Evolutionary conservation across 1,140 invertebrate genomes (phyloP), one percentile per base, ranked within the genome.

Genomic region (Drosophila oshimai): DNA sequence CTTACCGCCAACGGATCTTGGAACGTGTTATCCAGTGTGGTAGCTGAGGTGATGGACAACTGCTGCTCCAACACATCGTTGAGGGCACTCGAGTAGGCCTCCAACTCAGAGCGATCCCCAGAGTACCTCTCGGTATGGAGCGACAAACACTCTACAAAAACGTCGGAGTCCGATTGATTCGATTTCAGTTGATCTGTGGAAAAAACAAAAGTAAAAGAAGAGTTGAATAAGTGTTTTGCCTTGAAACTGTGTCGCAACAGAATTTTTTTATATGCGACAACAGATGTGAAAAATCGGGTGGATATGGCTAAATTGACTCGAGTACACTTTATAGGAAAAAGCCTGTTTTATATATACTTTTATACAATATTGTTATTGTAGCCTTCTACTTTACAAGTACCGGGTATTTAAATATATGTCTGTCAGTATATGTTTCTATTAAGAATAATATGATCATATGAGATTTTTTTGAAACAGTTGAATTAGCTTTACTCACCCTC

Each of bases 71-170:
- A 29, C 3, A 76, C 76, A 10, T 86, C 79, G 18, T 79, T 89
- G 0, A 88, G 47, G 1, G 83, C 89, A 69, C 89, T 90, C 3
- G 77, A 72, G 31, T 83, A 90, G 6, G 71, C 64, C 15, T 90
- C 89, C 15, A 83, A 17, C 9, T 88, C 88, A 0, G 75, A 84
- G 0, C 42, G 73, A 18, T 88, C 83, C 2, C 57, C 65, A 0
- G 61, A 55, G 17, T 51, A 45, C 17, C 70, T 72, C 5, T 15
- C 81, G 24, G 58, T 75, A 26, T 75, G 74, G 20, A 80, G 33
- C 4, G 75, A 80, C 12, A 84, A 34, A 24, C 89, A 90, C 51
- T 90, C 89, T 0, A 74, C 79, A 62, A 72, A 90, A 3, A 84
- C 41, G 49, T 90, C 89, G 13, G 81, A 88, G 34, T 88, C 83